Percentiles rank a stretch among this genome's conserved stretches.
Conservation (phyloP, 1,140 invertebrate species). For the Meteorus sp. region DNA sequence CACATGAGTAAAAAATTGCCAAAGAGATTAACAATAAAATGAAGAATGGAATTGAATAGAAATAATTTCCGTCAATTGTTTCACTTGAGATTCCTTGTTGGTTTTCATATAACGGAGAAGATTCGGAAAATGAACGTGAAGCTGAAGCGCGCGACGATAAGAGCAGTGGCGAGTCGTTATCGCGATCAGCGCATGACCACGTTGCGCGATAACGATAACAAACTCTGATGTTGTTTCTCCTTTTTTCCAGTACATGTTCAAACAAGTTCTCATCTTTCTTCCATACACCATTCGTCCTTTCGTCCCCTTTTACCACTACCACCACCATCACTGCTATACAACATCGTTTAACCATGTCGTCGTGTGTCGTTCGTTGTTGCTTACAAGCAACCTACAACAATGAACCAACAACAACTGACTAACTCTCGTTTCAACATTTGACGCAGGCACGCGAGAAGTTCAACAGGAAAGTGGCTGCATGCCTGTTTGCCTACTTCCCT, state of each 20-base stretch:
- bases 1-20: too few species aligned
- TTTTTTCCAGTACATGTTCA: too few species aligned
- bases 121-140: constrained; percentile 40
- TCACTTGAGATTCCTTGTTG: neutral
- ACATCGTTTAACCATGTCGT: constrained; percentile 25
- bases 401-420: constrained; percentile 1
- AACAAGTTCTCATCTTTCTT: too few species aligned
- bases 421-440: neutral
- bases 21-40: too few species aligned
- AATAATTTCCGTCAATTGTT: too few species aligned
- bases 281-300: too few species aligned
- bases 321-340: too few species aligned
- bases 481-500: neutral
- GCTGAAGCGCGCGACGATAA: constrained; percentile 46
- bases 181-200: constrained; percentile 57
- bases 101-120: neutral
- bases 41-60: too few species aligned
- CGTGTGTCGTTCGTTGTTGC: constrained; percentile 9
- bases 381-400: constrained; percentile 16
- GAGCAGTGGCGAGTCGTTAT: constrained; percentile 52
- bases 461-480: too few species aligned
- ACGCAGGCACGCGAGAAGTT: too few species aligned
- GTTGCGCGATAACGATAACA: constrained; percentile 59
- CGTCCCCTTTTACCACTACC: too few species aligned
- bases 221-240: constrained; percentile 40